These are phyloP conservation scores for Pollimyrus isidori DNA, from an alignment of 2,113 vertebrate genomes.

Conservation along the genomic window DNA sequence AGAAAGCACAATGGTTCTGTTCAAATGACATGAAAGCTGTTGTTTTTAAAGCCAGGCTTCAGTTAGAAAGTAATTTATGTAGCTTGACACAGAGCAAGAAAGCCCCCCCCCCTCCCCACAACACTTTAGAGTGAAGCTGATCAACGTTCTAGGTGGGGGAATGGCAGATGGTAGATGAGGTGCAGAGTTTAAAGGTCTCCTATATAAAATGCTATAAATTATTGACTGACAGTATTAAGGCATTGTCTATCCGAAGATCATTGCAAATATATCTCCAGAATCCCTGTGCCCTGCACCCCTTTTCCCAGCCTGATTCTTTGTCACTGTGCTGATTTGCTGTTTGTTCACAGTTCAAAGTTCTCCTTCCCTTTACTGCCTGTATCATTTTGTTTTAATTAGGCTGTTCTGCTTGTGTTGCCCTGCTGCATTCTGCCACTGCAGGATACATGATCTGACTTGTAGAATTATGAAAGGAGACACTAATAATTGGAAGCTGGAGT, in stretches of 20 bases:
- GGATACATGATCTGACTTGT: conserved; percentile 14
- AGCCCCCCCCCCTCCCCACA: not conserved
- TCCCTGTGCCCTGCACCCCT: not conserved
- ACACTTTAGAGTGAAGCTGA: not conserved
- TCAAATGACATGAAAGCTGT: not conserved
- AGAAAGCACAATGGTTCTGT: not conserved
- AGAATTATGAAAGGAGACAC: conserved; percentile 2
- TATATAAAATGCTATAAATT: not conserved
- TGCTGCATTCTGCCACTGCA: not conserved
- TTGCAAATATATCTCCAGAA: not conserved
- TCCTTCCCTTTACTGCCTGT: not conserved
- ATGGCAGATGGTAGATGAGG: not conserved
- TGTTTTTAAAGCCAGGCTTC: not conserved
- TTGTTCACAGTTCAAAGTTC: not conserved
- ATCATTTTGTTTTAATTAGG: conserved; percentile 7
- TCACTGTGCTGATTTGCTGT: not conserved
- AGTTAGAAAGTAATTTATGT: not conserved
- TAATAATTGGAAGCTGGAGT: not conserved
- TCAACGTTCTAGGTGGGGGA: not conserved
- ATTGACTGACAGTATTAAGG: not conserved
- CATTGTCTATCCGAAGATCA: not conserved
- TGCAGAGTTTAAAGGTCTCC: not conserved
- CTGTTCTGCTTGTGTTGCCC: not conserved
- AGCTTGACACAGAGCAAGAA: not conserved
- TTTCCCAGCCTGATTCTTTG: not conserved